These are phyloP conservation scores for Nasonia oneida DNA, from an alignment of 2,888 invertebrate genomes.

Conservation along the genomic window DNA sequence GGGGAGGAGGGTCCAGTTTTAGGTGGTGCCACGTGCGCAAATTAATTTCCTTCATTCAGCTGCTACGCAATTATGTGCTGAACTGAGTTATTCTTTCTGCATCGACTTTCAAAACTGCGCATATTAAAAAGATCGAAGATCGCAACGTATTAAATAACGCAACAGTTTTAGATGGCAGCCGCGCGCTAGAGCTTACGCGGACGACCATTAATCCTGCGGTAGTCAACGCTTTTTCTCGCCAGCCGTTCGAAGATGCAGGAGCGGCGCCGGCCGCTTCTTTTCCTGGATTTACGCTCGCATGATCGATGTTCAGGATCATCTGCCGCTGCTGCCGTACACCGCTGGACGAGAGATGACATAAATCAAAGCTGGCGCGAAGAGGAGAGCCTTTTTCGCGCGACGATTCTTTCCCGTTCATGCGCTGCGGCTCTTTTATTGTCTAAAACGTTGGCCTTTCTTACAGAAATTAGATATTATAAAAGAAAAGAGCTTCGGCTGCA, in stretches of 20 bases:
- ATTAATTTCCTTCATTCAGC: conserved; percentile 74
- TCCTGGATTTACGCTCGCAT: conserved; percentile 27
- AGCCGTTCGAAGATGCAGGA: conserved; percentile 18
- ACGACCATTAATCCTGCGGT: conserved; percentile 53
- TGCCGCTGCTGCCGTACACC: conserved; percentile 38
- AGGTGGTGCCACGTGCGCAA: conserved; percentile 67
- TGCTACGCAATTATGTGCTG: conserved; percentile 55
- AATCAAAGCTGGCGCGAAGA: conserved; percentile 67
- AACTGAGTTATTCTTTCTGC: background rate
- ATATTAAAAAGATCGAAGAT: background rate
- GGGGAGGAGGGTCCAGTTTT: background rate
- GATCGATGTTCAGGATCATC: conserved; percentile 72
- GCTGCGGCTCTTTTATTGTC: background rate
- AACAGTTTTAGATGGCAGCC: background rate
- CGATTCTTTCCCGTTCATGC: background rate
- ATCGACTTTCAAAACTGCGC: background rate
- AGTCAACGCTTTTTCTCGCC: conserved; percentile 49
- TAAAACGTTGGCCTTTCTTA: too few species aligned
- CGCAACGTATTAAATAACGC: background rate
- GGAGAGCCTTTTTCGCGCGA: conserved; percentile 18
- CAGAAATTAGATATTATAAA: too few species aligned
- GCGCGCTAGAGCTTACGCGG: too few species aligned
- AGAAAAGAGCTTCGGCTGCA: background rate
- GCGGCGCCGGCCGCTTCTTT: background rate
- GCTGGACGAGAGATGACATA: conserved; percentile 70